Conservation (phyloP, 2,113 vertebrate genomes). For the Globicephala melas region DNA sequence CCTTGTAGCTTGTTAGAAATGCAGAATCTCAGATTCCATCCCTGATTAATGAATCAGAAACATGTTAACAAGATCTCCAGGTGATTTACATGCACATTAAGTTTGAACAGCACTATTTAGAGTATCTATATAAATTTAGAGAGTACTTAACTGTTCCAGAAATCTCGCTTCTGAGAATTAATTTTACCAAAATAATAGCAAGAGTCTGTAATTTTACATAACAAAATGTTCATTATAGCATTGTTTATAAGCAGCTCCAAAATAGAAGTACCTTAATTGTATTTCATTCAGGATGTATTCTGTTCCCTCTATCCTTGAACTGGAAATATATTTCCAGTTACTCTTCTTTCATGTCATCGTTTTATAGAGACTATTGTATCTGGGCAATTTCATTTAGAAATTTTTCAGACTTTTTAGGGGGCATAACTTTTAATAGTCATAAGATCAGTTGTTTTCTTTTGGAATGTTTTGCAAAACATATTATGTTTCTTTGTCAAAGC, state of each 20-base stretch:
- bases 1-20: background rate
- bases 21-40: background rate
- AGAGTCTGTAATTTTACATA: background rate
- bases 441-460: background rate
- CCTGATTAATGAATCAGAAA: constrained; percentile 5
- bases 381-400: background rate
- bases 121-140: background rate
- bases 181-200: background rate
- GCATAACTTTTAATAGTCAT: background rate
- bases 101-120: background rate
- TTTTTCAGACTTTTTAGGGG: background rate
- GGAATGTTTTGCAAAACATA: background rate
- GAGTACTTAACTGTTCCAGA: background rate
- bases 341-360: background rate
- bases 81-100: constrained; percentile 37
- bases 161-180: constrained; percentile 34
- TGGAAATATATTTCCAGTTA: background rate
- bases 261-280: background rate
- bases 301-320: background rate
- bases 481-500: background rate
- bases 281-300: background rate
- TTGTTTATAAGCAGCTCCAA: constrained; percentile 1
- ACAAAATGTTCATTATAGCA: background rate
- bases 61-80: background rate
- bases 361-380: background rate